These are phyloP conservation scores for Tachystola acroxantha DNA, from an alignment of 2,888 invertebrate genomes.

Conservation along the genomic window DNA sequence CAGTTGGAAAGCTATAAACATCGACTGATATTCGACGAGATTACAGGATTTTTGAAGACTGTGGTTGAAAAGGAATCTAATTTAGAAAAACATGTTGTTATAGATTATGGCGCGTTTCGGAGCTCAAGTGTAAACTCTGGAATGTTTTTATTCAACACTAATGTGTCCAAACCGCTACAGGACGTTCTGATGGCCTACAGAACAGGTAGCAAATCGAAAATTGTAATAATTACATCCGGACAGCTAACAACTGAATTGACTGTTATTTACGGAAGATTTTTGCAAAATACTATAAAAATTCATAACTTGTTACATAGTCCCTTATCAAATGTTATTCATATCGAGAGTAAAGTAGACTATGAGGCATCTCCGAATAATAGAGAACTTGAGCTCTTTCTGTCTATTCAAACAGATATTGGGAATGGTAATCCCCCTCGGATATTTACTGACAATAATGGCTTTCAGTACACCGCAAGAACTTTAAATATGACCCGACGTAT, in stretches of 20 bases:
- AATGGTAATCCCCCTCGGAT: constrained; percentile 89
- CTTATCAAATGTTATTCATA: constrained; percentile 83
- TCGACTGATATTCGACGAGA: constrained; percentile 88
- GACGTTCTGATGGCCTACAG: constrained; percentile 86
- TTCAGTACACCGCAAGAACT: constrained; percentile 87
- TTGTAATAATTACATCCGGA: constrained; percentile 89
- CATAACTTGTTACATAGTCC: constrained; percentile 83
- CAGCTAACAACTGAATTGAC: constrained; percentile 89
- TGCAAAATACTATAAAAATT: constrained; percentile 87
- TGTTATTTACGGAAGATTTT: constrained; percentile 85
- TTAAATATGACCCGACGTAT: constrained; percentile 88
- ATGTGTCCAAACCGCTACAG: constrained; percentile 86
- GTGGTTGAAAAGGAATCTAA: constrained; percentile 80
- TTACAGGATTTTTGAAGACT: constrained; percentile 87
- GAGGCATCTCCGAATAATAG: constrained; percentile 90
- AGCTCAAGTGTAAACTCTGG: constrained; percentile 94
- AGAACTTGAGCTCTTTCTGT: constrained; percentile 93
- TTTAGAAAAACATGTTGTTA: constrained; percentile 36
- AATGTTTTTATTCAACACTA: constrained; percentile 96
- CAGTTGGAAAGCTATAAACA: constrained; percentile 90
- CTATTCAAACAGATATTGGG: constrained; percentile 89
- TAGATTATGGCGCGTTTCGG: constrained; percentile 91
- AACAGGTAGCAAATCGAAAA: constrained; percentile 71
- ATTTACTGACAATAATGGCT: constrained; percentile 94
- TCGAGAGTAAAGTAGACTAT: constrained; percentile 90